phyloP scores from a whole-genome alignment of 2,888 invertebrate species.

The Phorcus lineatus region DNA sequence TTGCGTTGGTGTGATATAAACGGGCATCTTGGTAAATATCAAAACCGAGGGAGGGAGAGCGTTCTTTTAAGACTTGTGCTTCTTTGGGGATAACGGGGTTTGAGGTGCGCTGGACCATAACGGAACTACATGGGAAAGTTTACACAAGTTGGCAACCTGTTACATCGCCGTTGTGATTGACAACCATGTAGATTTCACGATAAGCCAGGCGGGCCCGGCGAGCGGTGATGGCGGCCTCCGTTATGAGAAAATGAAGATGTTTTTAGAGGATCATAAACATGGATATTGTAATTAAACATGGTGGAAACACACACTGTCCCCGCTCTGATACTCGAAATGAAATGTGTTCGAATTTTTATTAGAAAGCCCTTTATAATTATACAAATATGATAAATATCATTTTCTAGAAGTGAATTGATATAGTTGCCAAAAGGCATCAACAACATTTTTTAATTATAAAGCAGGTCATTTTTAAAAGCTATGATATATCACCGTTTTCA shows the following conservation, averaged over 20 bases:
- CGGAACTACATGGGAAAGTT: constrained; percentile 23
- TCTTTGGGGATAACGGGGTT: constrained; percentile 3
- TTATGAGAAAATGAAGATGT: constrained; percentile 8
- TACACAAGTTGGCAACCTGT: constrained; percentile 22
- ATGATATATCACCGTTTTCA: no score
- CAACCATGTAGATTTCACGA: constrained; percentile 17
- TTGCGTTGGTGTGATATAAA: background rate
- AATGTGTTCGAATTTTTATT: background rate
- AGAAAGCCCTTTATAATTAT: no score
- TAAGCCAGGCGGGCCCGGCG: background rate
- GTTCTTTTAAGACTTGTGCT: background rate
- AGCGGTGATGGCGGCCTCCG: background rate
- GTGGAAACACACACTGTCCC: background rate
- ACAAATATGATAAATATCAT: no score
- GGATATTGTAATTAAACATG: constrained; percentile 8
- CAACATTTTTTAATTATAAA: no score
- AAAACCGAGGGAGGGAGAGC: background rate
- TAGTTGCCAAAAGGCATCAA: no score
- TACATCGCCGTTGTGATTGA: background rate
- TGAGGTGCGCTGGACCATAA: background rate
- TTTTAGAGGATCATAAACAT: background rate
- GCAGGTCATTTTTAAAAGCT: no score
- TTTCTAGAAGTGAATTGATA: no score
- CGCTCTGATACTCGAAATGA: background rate
- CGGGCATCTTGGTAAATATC: background rate